phyloP scores from a whole-genome alignment of 2,888 invertebrate species.

The Sthenelais limicola region DNA sequence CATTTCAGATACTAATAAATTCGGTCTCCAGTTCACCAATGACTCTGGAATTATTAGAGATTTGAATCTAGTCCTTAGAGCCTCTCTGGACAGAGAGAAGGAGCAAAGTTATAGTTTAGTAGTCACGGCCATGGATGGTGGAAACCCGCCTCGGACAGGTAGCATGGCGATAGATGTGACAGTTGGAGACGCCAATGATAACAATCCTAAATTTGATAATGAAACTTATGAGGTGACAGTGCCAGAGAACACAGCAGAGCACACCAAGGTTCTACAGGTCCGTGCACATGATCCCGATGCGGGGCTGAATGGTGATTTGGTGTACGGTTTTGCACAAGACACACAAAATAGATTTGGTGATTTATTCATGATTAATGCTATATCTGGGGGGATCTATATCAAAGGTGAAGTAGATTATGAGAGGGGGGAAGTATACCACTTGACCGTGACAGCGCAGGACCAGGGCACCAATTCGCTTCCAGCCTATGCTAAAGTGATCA shows the following conservation, averaged over 20 bases:
- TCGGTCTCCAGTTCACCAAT: conserved; percentile 12
- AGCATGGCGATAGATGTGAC: conserved; percentile 36
- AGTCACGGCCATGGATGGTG: conserved; percentile 30
- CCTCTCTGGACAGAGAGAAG: conserved; percentile 22
- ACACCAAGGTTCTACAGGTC: conserved; percentile 45
- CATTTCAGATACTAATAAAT: conserved; percentile 15
- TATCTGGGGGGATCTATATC: conserved; percentile 29
- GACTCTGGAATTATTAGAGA: conserved; percentile 10
- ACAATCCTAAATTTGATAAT: conserved; percentile 41
- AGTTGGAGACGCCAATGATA: conserved; percentile 40
- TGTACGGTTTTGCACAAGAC: conserved; percentile 42
- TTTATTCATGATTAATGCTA: conserved; percentile 27
- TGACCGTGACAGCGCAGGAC: conserved; percentile 25
- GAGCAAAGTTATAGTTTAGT: conserved; percentile 9
- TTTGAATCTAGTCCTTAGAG: conserved; percentile 30
- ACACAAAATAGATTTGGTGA: conserved; percentile 13
- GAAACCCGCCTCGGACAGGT: conserved; percentile 19
- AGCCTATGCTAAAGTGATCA: conserved; percentile 22
- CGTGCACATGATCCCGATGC: conserved; percentile 50
- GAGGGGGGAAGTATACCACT: conserved; percentile 9
- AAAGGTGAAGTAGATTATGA: conserved; percentile 38
- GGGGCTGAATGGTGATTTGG: conserved; percentile 49
- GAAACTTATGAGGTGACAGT: conserved; percentile 34
- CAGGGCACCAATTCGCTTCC: conserved; percentile 26
- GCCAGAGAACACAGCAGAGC: conserved; percentile 29